phyloP scores from a whole-genome alignment of 2,797 vertebrate genomes.

The Tapirus indicus region DNA sequence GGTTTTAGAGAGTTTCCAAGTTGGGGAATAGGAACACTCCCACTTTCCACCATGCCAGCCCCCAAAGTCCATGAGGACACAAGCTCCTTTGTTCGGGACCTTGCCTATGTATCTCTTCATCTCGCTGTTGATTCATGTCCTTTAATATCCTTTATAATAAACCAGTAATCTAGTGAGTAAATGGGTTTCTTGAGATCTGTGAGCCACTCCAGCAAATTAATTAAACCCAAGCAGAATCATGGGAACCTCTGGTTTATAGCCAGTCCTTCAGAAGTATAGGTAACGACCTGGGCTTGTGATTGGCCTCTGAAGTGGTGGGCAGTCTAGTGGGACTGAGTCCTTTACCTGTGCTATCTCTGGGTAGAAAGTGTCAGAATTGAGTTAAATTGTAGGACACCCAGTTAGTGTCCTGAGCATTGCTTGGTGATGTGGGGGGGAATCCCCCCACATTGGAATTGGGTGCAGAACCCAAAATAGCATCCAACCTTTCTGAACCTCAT shows the following conservation, averaged over 20 bases:
- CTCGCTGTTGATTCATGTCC: background rate
- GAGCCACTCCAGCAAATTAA: background rate
- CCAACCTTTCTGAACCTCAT: background rate
- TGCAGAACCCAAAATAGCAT: background rate
- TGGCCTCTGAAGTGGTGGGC: background rate
- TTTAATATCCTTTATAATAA: background rate
- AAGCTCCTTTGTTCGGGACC: background rate
- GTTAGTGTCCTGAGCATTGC: background rate
- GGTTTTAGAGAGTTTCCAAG: background rate
- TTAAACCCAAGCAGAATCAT: background rate
- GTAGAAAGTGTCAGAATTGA: background rate
- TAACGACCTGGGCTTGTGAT: background rate
- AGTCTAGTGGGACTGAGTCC: fast-evolving
- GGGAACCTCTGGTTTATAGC: background rate
- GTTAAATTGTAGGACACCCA: background rate
- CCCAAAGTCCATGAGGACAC: background rate
- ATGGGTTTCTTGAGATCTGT: background rate
- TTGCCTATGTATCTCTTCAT: background rate
- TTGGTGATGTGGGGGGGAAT: background rate
- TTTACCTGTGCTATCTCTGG: background rate
- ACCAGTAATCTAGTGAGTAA: background rate
- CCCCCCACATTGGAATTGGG: background rate
- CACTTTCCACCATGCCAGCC: background rate
- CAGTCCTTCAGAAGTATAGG: too few species aligned
- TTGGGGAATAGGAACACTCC: background rate